Base-by-base conservation (phyloP, 2,888 invertebrate species). In the Orthonevra nobilis region DNA sequence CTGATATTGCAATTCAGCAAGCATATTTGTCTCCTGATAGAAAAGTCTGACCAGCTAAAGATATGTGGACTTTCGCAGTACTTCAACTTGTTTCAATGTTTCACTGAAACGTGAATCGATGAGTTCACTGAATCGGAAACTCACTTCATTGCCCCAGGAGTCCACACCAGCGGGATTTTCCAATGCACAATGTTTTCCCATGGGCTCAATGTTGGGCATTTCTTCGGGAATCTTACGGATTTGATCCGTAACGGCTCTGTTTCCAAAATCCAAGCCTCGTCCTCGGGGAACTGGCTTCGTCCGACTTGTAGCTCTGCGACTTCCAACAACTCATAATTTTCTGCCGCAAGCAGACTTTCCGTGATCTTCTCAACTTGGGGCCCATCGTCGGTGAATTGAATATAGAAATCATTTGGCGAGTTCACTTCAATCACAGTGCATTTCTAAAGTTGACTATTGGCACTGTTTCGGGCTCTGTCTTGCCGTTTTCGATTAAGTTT, bases 271-370 rank as follows among this genome's bases (percentile, higher is more conserved):
- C 2, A 94, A 90, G 92, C 92, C 23, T 93, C 92, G 86, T 97
- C 96, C 1, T 92, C 93, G 0, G 92, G 91, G 86, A 95, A 97
- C 84, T 94, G 93, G n/a, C n/a, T n/a, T n/a, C n/a, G n/a, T n/a
- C 93, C 93, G 63, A 92, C 83, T 17, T 82, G 23, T 1, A 84
- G 46, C 0, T 86, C 83, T n/a, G n/a, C n/a, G n/a, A n/a, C n/a
- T 0, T 42, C 70, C 1, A 86, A 85, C 4, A 77, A 50, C 17
- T 83, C 81, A 26, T 86, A 84, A n/a, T 85, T 82, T 2, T 81
- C 82, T 0, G 86, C 86, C 75, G 86, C 86, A n/a, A 85, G 83
- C 42, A 88, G 77, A 23, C 83, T 83, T 36, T 89, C 86, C 9
- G 86, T 86, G 36, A 89, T 84, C 26, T 84, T 81, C 68, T 87